These are phyloP conservation scores for Eumeta japonica DNA, from an alignment of 1,140 invertebrate genomes.

Conservation along the genomic window DNA sequence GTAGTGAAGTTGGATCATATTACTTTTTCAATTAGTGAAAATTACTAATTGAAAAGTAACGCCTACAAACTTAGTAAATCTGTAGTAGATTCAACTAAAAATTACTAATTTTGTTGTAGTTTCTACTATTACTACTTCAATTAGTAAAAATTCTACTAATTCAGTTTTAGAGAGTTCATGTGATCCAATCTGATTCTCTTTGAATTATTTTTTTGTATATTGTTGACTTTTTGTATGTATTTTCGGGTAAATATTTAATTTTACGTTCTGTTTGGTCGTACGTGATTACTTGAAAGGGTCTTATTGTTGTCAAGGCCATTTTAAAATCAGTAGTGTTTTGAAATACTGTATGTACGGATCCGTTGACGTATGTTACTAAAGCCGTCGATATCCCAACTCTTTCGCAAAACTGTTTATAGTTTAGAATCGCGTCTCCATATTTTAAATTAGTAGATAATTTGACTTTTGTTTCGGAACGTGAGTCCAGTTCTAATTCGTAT, in stretches of 20 bases:
- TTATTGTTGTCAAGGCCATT: constrained; percentile 9
- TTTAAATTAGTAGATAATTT: too few relatives aligned
- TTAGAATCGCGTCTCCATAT: constrained; percentile 10
- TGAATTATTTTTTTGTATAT: constrained; percentile 2
- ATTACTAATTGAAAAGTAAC: too few relatives aligned
- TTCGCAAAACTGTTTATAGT: constrained; percentile 10
- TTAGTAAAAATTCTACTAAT: too few relatives aligned
- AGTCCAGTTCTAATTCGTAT: too few relatives aligned
- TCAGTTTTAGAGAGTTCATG: too few relatives aligned
- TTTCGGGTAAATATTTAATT: background rate
- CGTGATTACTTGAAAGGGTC: constrained; percentile 6
- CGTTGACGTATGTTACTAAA: constrained; percentile 13
- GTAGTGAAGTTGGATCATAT: too few relatives aligned
- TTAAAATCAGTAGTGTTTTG: constrained; percentile 13
- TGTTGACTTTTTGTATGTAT: background rate
- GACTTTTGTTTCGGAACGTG: too few relatives aligned
- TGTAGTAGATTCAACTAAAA: too few relatives aligned
- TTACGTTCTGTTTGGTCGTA: background rate
- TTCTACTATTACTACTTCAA: too few relatives aligned
- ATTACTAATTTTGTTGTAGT: too few relatives aligned
- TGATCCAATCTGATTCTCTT: constrained; percentile 7
- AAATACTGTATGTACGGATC: constrained; percentile 10
- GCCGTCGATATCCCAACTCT: constrained; percentile 13
- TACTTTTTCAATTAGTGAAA: too few relatives aligned
- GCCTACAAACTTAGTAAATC: too few relatives aligned